These are phyloP conservation scores for Drosophila leontia DNA, from an alignment of 1,140 invertebrate genomes.

Conservation along the genomic window DNA sequence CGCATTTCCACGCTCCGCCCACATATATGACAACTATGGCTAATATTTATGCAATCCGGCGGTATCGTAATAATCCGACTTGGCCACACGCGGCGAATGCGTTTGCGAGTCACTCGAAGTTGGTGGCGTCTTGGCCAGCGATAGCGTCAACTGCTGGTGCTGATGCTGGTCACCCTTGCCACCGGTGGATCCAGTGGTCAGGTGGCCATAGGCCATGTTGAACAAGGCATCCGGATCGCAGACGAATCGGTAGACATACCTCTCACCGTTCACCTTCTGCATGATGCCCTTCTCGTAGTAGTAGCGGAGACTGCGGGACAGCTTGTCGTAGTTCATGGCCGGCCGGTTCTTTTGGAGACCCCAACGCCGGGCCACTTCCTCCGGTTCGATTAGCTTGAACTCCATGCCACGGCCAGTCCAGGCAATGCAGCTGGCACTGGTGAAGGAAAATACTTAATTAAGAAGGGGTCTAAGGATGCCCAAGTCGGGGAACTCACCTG, in stretches of 20 bases:
- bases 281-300: constrained; percentile 99
- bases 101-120: constrained; percentile 47
- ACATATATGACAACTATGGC: constrained; percentile 17
- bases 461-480: too few relatives aligned
- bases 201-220: constrained; percentile 90
- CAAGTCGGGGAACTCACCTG: constrained; percentile 49
- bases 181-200: constrained; percentile 40
- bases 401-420: constrained; percentile 98
- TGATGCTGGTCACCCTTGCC: constrained; percentile 70
- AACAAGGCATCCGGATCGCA: constrained; percentile 97
- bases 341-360: constrained; percentile 95
- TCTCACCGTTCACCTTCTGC: constrained; percentile 98
- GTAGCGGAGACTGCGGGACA: constrained; percentile 95
- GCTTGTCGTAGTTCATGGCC: constrained; percentile 98
- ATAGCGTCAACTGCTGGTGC: constrained; percentile 67
- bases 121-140: constrained; percentile 60
- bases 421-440: constrained; percentile 94
- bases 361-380: constrained; percentile 95
- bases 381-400: constrained; percentile 97
- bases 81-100: constrained; percentile 62
- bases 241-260: constrained; percentile 98
- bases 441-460: too few relatives aligned
- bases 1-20: constrained; percentile 48
- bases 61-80: constrained; percentile 70
- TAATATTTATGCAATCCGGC: constrained; percentile 71